Evolutionary conservation across 2,888 invertebrate genomes (phyloP), one percentile per base, ranked within the genome.

Genomic region (Dermolepida albohirtum): DNA sequence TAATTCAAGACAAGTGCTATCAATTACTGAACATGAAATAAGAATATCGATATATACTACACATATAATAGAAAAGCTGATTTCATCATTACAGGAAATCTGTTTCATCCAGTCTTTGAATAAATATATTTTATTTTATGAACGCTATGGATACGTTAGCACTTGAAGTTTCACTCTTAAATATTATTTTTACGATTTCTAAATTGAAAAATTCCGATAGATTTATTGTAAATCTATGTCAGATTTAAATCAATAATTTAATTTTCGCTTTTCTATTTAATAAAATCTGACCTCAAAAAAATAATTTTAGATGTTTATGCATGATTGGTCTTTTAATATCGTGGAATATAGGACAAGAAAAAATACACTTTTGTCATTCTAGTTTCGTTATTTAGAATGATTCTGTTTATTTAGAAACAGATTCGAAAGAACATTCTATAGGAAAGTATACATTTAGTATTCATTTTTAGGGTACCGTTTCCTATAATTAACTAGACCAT

Each of bases 181-280:
- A 62, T 62, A 62, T 49, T 62, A 62, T 47, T 62, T 29, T 62
- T 34, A 62, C 4, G 22, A 16, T 14, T 34, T 11, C 34, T n/a
- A 34, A 47, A 47, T 43, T 16, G 29, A 5, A 47, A 62, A 62
- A 62, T n/a, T 10, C 10, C 4, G 34, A 29, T 14, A 16, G 47
- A 62, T 62, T 62, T 47, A 62, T 39, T 29, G 16, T 62, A 62
- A 62, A 62, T 62, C 43, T 16, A 17, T 34, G 59, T 62, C 59
- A 44, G 47, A 62, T 47, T 59, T 1, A 14, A 27, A 44, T 62
- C 47, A 29, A 34, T 17, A 62, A 16, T 49, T 34, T 49, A 62
- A 62, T 62, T 62, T 62, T 62, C 27, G 34, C 14, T 16, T 14
- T 62, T 47, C 16, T 39, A 47, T 47, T 47, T 47, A 11, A 47